Conservation (phyloP, 2,797 vertebrate genomes). For the Squalus acanthias region DNA sequence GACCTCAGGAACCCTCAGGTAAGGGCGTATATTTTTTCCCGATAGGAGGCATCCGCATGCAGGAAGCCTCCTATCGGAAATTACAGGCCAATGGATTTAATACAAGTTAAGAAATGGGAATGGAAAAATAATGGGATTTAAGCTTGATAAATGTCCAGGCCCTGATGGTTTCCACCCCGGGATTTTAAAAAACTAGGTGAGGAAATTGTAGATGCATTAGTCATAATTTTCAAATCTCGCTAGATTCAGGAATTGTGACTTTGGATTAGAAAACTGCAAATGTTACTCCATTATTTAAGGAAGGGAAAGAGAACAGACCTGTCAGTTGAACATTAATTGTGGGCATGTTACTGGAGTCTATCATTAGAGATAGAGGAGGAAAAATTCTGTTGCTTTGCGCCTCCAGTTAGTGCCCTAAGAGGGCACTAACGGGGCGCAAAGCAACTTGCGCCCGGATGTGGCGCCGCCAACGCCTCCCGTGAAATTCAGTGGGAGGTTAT, state of each 20-base stretch:
- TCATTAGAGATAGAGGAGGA: not conserved
- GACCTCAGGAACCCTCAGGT: no score
- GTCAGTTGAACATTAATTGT: not conserved
- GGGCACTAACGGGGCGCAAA: no score
- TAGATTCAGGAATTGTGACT: not conserved
- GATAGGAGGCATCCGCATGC: no score
- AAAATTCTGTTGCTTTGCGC: no score
- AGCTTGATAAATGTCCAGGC: not conserved
- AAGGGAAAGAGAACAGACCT: not conserved
- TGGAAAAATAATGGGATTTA: not conserved
- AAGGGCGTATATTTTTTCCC: no score
- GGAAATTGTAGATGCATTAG: not conserved
- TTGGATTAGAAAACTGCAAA: not conserved
- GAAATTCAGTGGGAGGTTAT: no score
- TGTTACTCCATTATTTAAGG: not conserved
- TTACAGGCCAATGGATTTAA: not conserved
- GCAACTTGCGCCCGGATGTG: no score
- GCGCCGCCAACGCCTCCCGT: no score
- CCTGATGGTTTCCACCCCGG: not conserved
- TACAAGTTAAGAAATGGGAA: not conserved
- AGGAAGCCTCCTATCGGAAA: no score
- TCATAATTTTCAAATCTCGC: not conserved
- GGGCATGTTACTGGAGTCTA: not conserved
- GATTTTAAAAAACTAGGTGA: not conserved
- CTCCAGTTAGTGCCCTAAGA: no score